Base-by-base conservation (phyloP, 2,113 vertebrate genomes). In the Nanger granti region DNA sequence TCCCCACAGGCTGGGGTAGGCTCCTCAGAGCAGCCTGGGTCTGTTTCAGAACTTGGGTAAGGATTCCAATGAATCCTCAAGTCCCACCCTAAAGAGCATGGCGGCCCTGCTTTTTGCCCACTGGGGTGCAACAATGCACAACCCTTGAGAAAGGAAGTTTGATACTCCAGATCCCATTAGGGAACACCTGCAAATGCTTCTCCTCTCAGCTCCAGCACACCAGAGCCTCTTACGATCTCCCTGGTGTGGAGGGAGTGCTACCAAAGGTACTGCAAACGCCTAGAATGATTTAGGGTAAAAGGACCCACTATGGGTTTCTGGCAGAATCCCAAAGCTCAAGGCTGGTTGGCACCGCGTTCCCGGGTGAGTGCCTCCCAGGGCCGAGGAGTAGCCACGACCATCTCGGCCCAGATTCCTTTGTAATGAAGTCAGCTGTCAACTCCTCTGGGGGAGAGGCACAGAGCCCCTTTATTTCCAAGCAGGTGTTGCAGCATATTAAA, bases 381-480 rank as follows among this genome's bases (percentile, higher is more conserved):
- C 76, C 3, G 26, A 85, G 82, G 86, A 80, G 91, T 91, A 89
- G 96, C 97, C 96, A 62, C 0, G 3, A 85, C 97, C 95, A 80
- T 83, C 97, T 86, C 96, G 0, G 80, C 92, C 97, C 97, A 97
- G 96, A 96, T 96, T 97, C 96, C 94, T 96, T 86, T 52, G 44
- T 94, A 97, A 97, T 97, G 97, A 98, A 97, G 96, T 97, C 98
- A 98, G 98, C 97, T 97, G 96, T 97, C 94, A 96, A 84, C 88
- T 98, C 97, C 96, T 97, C 86, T 41, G 92, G 92, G 97, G 90
- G 49, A 66, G 52, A 89, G 59, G 47, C 97, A 96, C 96, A 97
- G 97, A 95, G 96, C 95, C 98, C 98, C 97, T 98, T 97, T 97
- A 98, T 98, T 98, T 98, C 97, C 97, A 97, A 97, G 97, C 98